phyloP scores from a whole-genome alignment of 2,797 vertebrate genomes.

The Pangasius krempfi region DNA sequence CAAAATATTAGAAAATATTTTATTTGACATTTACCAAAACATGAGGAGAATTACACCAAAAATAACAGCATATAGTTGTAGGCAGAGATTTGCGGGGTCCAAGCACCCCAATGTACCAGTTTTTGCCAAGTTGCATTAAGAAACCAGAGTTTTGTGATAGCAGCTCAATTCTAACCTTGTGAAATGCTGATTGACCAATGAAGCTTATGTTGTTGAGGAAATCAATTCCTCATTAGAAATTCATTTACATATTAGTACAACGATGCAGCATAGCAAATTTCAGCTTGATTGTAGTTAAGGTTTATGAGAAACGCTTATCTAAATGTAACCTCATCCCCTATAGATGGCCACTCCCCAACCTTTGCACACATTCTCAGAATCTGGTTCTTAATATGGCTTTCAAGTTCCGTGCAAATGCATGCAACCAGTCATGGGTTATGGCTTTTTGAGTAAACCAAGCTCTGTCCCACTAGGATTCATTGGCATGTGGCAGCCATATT shows the following conservation, averaged over 20 bases:
- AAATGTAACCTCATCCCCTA: not conserved
- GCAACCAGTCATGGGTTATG: not conserved
- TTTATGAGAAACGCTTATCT: not conserved
- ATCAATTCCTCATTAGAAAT: not conserved
- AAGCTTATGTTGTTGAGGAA: not conserved
- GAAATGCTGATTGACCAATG: not conserved
- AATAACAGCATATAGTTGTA: not conserved
- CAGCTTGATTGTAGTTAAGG: not conserved
- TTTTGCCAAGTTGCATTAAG: not conserved
- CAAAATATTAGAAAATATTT: too few species aligned
- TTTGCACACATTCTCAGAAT: not conserved
- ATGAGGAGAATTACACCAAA: not conserved
- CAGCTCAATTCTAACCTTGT: not conserved
- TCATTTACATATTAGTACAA: not conserved
- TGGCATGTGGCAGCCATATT: not conserved
- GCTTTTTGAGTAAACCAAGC: not conserved
- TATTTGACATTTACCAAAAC: not conserved
- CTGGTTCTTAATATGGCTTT: not conserved
- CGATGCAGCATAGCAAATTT: not conserved
- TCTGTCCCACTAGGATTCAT: not conserved
- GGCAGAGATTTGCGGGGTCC: not conserved
- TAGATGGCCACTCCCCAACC: not conserved
- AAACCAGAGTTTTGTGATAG: not conserved
- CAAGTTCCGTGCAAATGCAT: not conserved
- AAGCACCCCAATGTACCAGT: not conserved